A percentile compares a stretch with the other conserved stretches of the same genome.
phyloP scores from a whole-genome alignment of 2,113 vertebrate genomes.

The Ardeotis arabs region DNA sequence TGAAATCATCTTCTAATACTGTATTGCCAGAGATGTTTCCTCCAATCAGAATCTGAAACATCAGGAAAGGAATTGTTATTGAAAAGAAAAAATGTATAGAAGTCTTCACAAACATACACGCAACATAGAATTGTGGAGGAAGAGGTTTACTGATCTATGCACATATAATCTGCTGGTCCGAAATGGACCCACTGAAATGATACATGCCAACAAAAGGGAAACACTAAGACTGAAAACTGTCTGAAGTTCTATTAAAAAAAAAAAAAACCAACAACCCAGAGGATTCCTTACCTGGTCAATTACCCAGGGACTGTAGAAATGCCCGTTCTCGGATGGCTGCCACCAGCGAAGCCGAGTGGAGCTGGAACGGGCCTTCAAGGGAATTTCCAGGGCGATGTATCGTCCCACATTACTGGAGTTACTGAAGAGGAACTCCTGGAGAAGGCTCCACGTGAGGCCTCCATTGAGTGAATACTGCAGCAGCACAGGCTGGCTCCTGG shows the following conservation, averaged over 20 bases:
- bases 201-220: not conserved
- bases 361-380: constrained; percentile 85
- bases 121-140: not conserved
- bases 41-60: constrained; percentile 90
- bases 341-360: constrained; percentile 95
- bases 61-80: not conserved
- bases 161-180: not conserved
- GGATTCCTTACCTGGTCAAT: constrained; percentile 84
- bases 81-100: not conserved
- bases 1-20: constrained; percentile 94
- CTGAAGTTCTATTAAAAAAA: not conserved
- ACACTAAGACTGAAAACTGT: not conserved
- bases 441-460: constrained; percentile 89
- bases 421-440: constrained; percentile 97
- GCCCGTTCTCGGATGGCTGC: constrained; percentile 94
- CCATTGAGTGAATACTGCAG: constrained; percentile 94
- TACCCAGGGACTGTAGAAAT: constrained; percentile 98
- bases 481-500: constrained; percentile 93
- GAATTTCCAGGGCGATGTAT: constrained; percentile 93
- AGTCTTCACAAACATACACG: not conserved
- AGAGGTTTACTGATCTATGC: not conserved
- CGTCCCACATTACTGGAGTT: constrained; percentile 94
- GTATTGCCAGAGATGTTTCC: constrained; percentile 96
- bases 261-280: rapidly evolving
- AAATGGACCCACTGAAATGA: not conserved